phyloP scores from a whole-genome alignment of 2,797 vertebrate species.

The Cyclura pinguis region DNA sequence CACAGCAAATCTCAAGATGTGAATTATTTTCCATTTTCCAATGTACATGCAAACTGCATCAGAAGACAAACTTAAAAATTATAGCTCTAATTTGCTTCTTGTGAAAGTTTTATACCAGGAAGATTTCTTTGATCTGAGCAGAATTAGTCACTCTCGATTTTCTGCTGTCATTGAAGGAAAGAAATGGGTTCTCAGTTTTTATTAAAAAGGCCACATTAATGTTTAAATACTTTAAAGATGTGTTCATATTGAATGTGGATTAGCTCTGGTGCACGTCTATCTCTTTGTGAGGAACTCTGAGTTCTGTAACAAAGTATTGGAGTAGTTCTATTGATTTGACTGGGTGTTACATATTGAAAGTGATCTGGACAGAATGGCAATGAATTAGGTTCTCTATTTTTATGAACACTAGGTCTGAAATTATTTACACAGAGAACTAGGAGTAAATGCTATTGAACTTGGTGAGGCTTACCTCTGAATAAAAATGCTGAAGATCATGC shows the following conservation, averaged over 20 bases:
- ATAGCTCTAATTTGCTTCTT: slow-evolving; percentile 6
- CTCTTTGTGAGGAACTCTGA: background rate
- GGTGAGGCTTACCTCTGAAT: background rate
- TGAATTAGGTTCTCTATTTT: background rate
- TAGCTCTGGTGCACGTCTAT: slow-evolving; percentile 19
- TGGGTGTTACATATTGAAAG: background rate
- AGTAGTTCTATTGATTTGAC: slow-evolving; percentile 5
- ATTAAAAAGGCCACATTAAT: slow-evolving; percentile 33
- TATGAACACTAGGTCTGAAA: background rate
- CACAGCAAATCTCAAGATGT: background rate
- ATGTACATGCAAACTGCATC: slow-evolving; percentile 12
- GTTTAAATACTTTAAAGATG: slow-evolving; percentile 38
- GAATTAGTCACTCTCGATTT: slow-evolving; percentile 18
- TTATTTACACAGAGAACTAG: background rate
- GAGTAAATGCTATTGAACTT: background rate
- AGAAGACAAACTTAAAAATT: slow-evolving; percentile 39
- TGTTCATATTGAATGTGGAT: slow-evolving; percentile 1
- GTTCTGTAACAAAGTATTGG: slow-evolving; percentile 4
- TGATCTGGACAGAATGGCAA: background rate
- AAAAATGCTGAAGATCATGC: background rate
- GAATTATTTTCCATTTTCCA: background rate
- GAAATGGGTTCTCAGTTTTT: slow-evolving; percentile 5
- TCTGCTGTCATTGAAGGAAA: background rate
- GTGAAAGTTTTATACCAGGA: background rate
- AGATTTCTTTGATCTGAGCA: slow-evolving; percentile 32